Evolutionary conservation across 2,113 vertebrate species (phyloP).

Genomic region (Carassius gibelio): DNA sequence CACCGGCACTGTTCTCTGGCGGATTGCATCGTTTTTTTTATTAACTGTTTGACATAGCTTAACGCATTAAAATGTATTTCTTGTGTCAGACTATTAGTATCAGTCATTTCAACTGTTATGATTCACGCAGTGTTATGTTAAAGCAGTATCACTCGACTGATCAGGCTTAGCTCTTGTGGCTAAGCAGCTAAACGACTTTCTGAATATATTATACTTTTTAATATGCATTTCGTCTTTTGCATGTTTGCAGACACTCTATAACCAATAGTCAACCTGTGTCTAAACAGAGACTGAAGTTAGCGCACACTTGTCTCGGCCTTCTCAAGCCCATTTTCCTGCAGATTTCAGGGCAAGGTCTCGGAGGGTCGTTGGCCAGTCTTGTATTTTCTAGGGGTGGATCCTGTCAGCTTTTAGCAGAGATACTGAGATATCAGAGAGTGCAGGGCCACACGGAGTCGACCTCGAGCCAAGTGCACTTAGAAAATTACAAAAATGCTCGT

Average conservation of each 20-base stretch:
- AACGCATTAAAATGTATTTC: not conserved
- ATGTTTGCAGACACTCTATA: not conserved
- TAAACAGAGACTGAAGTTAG: no score
- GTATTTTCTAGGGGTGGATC: not conserved
- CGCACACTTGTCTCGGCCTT: not conserved
- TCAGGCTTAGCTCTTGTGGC: not conserved
- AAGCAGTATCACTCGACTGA: not conserved
- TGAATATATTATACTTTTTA: not conserved
- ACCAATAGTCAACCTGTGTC: not conserved
- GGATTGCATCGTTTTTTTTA: not conserved
- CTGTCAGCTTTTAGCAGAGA: not conserved
- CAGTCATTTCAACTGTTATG: not conserved
- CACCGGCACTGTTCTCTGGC: not conserved
- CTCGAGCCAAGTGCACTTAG: not conserved
- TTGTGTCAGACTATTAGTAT: not conserved
- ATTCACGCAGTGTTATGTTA: not conserved
- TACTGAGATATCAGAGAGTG: not conserved
- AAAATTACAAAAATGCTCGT: not conserved
- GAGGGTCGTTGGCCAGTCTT: constrained; percentile 26
- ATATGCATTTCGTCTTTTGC: not conserved
- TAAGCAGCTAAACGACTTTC: not conserved
- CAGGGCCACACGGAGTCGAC: not conserved
- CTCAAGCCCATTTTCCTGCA: not conserved
- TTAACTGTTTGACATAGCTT: not conserved
- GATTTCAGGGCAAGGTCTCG: not conserved